Evolutionary conservation across 2,797 vertebrate species (phyloP), one percentile per base, ranked within the genome.

Genomic region (Chaunax sp.): DNA sequence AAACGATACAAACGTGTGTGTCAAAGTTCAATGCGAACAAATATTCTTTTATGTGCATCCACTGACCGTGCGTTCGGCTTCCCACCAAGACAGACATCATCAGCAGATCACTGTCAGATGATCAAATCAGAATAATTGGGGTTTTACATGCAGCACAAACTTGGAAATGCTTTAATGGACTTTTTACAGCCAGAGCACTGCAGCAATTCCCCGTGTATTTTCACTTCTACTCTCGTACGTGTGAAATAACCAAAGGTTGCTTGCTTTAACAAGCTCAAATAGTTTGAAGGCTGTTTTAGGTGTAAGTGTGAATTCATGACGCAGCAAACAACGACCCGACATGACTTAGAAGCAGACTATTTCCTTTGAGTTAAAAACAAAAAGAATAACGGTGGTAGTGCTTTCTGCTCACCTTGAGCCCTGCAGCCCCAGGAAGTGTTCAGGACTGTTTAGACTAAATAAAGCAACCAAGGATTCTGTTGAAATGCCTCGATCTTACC

Each of bases 401-500:
- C 38, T 12, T 60, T 70, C 23, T 20, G 38, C 66, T 47, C 26
- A 70, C 76, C 55, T 64, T 20, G 38, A 75, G 54, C 67, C n/a
- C n/a, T n/a, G 14, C 52, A 19, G 55, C 77, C 62, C 4, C 10
- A 45, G 64, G 58, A 56, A 65, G 57, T 72, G 72, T 72, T 73
- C 35, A 14, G 23, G 18, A 12, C 18, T 69, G 33, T 63, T 69
- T 41, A 35, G 54, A 81, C 72, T 60, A 73, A 76, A 80, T 83
- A 54, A 46, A 13, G 41, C 5, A 19, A 55, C n/a, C n/a, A n/a
- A n/a, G n/a, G n/a, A 12, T 38, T 26, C 49, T 19, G 55, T 51
- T 53, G 3, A 44, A 18, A 19, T 18, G 16, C 9, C 4, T 60
- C 20, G n/a, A 47, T 50, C 33, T 35, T 35, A 18, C 38, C 18